phyloP scores from a whole-genome alignment of 2,888 invertebrate genomes.

The Fragum sueziense region DNA sequence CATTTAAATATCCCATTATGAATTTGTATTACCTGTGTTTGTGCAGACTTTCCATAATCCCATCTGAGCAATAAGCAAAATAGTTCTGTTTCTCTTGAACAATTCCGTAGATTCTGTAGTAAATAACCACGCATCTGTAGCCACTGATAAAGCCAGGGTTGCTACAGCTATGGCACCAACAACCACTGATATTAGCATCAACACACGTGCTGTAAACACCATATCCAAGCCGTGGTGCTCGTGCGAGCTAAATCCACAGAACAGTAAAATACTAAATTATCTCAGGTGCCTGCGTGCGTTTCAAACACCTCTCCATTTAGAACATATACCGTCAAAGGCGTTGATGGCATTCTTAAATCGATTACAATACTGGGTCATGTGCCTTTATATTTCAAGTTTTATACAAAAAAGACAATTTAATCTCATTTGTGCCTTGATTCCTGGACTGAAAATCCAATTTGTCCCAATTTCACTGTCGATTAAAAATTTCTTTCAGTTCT shows the following conservation, averaged over 20 bases:
- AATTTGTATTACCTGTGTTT: constrained; percentile 40
- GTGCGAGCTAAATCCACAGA: too few species aligned
- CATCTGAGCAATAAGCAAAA: constrained; percentile 64
- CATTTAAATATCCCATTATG: too few species aligned
- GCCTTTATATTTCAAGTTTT: too few species aligned
- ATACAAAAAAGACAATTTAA: too few species aligned
- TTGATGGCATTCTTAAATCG: background rate
- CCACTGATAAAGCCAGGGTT: constrained; percentile 75
- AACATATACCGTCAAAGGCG: background rate
- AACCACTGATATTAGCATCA: constrained; percentile 72
- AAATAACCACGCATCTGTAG: constrained; percentile 79
- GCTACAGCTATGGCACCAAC: constrained; percentile 76
- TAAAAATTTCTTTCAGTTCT: too few species aligned
- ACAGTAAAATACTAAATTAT: too few species aligned
- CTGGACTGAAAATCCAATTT: background rate
- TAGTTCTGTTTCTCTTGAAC: constrained; percentile 52
- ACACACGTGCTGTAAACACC: constrained; percentile 54
- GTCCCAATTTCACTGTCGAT: too few species aligned
- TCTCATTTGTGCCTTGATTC: background rate
- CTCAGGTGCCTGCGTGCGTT: background rate
- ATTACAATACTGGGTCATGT: background rate
- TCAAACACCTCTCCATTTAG: background rate
- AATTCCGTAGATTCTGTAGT: constrained; percentile 64
- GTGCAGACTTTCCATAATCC: constrained; percentile 77
- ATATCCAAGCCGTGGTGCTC: constrained; percentile 19